A percentile compares a stretch with the other conserved stretches of the same genome.
Conservation (phyloP, 2,888 invertebrate genomes). For the Glyphotaelius pellucidus region DNA sequence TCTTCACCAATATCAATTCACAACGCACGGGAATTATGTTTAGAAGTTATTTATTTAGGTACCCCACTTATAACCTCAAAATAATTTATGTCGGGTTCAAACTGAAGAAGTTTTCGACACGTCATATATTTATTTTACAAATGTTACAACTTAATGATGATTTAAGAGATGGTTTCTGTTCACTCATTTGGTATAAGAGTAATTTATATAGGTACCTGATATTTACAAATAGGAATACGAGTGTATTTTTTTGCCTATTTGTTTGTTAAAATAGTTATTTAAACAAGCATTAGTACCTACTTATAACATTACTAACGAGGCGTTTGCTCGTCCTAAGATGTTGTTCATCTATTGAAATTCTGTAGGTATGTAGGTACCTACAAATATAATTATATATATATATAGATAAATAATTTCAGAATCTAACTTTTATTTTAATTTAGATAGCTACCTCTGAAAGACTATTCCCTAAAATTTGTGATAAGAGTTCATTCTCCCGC, state of each 20-base stretch:
- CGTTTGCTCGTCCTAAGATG: neutral
- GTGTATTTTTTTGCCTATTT: neutral
- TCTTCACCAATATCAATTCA: constrained; percentile 41
- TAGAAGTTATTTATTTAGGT: constrained; percentile 38
- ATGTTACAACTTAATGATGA: neutral
- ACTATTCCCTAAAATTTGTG: too few relatives aligned
- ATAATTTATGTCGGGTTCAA: constrained; percentile 1
- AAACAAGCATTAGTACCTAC: neutral
- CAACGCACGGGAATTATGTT: constrained; percentile 6
- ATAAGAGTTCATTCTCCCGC: too few relatives aligned
- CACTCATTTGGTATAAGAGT: neutral
- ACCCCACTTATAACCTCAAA: constrained; percentile 40
- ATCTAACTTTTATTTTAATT: neutral
- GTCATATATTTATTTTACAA: neutral
- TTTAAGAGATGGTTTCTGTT: neutral
- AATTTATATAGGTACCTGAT: neutral
- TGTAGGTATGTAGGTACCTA: neutral
- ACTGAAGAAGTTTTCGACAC: neutral
- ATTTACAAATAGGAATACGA: neutral
- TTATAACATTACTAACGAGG: neutral
- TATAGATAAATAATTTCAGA: neutral
- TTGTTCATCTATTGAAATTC: neutral
- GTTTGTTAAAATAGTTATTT: neutral
- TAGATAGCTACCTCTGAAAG: too few relatives aligned
- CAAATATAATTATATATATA: neutral